Evolutionary conservation across 2,888 invertebrate genomes (phyloP).

Genomic region (Nemotelus pantherinus): DNA sequence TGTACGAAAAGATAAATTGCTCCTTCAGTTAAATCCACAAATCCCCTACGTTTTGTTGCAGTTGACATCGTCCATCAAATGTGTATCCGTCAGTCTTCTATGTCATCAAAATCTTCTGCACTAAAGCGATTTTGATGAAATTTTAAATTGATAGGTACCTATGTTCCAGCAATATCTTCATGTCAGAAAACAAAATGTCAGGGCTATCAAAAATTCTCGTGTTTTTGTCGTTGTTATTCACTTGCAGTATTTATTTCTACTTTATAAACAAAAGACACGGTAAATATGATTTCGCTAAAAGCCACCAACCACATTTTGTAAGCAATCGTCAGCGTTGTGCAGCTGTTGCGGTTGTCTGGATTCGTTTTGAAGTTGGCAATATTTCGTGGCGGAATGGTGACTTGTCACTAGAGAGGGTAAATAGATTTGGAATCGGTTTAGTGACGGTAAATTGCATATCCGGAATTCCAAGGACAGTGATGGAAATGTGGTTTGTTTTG

Average conservation of each 20-base stretch:
- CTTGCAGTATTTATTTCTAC: background rate
- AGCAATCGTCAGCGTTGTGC: background rate
- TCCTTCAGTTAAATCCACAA: too few species aligned
- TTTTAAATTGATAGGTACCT: too few species aligned
- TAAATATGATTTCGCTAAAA: background rate
- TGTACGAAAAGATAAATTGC: too few species aligned
- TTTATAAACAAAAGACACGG: background rate
- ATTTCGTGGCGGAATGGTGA: background rate
- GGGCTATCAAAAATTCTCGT: too few species aligned
- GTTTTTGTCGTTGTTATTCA: background rate
- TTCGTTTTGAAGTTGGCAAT: background rate
- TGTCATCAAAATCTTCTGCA: too few species aligned
- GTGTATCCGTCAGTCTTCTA: too few species aligned
- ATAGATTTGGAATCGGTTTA: slow-evolving; percentile 12
- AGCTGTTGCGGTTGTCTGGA: background rate
- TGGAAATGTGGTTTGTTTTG: background rate
- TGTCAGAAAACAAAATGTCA: too few species aligned
- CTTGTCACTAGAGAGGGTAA: background rate
- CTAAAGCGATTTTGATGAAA: too few species aligned
- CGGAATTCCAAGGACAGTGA: slow-evolving; percentile 3
- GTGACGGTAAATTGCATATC: slow-evolving; percentile 15
- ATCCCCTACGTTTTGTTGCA: too few species aligned
- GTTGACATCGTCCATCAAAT: too few species aligned
- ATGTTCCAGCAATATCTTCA: too few species aligned
- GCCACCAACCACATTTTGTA: background rate